These are phyloP conservation scores for Sepiola atlantica DNA, from an alignment of 2,888 invertebrate species.

Conservation along the genomic window DNA sequence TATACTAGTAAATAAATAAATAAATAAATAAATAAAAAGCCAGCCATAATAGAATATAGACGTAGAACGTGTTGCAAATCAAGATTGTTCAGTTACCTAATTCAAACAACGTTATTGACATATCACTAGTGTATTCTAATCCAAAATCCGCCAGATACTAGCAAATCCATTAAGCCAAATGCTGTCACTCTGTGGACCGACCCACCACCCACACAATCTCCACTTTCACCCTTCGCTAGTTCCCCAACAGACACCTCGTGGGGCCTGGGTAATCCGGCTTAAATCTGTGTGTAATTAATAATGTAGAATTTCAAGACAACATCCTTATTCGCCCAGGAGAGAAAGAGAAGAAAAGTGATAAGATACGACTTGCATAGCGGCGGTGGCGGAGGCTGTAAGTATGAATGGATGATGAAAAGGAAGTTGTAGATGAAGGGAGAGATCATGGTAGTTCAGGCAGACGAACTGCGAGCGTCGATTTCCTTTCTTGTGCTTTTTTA, in stretches of 20 bases:
- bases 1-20: too few species aligned
- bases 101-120: not conserved
- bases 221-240: too few species aligned
- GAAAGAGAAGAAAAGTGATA: not conserved
- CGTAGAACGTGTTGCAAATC: not conserved
- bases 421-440: not conserved
- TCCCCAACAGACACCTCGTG: not conserved
- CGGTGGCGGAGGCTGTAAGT: not conserved
- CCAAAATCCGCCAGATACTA: not conserved
- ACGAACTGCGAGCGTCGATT: not conserved
- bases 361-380: not conserved
- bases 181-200: not conserved
- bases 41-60: not conserved
- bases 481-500: not conserved
- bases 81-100: not conserved
- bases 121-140: not conserved
- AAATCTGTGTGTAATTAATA: conserved; percentile 15
- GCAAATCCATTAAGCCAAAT: conserved; percentile 9
- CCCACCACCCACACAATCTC: too few species aligned
- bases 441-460: not conserved
- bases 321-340: not conserved
- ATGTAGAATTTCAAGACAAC: conserved; percentile 10
- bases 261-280: not conserved
- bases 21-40: not conserved
- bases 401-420: too few species aligned